Evolutionary conservation across 1,140 invertebrate species (phyloP).

Genomic region (Bombus ignitus): DNA sequence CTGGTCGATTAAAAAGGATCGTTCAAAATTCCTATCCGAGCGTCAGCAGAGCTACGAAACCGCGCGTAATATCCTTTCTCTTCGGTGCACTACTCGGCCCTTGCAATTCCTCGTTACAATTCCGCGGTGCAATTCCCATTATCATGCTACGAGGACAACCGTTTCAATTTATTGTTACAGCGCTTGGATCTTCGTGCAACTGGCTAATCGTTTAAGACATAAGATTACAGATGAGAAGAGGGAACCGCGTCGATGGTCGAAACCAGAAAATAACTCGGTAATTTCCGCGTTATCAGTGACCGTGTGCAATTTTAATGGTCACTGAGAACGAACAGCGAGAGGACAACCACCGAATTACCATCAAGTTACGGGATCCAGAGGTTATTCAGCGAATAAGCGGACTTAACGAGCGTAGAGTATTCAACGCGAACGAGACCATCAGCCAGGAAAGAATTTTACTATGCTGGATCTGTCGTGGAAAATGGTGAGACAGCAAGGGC

Average conservation of each 20-base stretch:
- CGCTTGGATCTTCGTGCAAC: background rate
- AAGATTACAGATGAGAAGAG: background rate
- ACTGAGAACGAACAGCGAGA: background rate
- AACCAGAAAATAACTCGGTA: constrained; percentile 19
- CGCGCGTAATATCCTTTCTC: constrained; percentile 18
- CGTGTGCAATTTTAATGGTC: constrained; percentile 12
- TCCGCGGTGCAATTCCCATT: constrained; percentile 2
- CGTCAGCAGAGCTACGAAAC: background rate
- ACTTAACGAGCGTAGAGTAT: background rate
- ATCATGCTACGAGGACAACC: background rate
- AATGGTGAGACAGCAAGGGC: background rate
- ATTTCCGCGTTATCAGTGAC: constrained; percentile 10
- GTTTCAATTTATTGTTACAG: background rate
- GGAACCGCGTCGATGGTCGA: background rate
- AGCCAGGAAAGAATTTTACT: background rate
- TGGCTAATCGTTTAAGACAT: background rate
- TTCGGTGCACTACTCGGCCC: background rate
- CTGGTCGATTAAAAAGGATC: background rate
- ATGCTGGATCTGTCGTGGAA: too few relatives aligned
- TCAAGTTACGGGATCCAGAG: background rate
- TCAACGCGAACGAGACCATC: background rate
- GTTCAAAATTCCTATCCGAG: background rate
- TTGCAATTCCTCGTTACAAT: background rate
- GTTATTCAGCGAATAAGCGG: background rate
- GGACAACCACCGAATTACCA: background rate